Percentiles rank a stretch among this genome's conserved stretches.
Evolutionary conservation across 2,113 vertebrate species (phyloP).

Genomic region (Cavia porcellus): DNA sequence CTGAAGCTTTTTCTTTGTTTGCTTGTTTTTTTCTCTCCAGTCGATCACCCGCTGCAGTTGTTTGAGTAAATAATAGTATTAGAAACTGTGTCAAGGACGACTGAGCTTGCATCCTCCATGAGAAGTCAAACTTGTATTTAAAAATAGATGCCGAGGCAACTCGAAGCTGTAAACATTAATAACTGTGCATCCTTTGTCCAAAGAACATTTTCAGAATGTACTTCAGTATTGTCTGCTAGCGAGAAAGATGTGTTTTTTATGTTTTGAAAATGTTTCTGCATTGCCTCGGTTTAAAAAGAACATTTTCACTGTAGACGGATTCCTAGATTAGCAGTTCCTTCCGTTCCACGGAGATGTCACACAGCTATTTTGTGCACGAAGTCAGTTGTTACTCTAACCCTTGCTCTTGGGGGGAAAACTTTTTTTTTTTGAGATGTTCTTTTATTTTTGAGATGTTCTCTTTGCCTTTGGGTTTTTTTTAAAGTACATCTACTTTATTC

Average conservation of each 20-base stretch:
- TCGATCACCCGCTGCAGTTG: not conserved
- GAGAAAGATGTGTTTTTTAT: not conserved
- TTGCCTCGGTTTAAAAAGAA: not conserved
- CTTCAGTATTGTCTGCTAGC: not conserved
- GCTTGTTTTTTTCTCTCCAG: not conserved
- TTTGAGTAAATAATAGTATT: not conserved
- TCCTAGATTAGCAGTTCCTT: not conserved
- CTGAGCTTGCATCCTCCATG: not conserved
- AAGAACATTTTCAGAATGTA: not conserved
- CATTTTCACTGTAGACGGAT: not conserved
- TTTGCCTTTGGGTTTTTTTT: not conserved
- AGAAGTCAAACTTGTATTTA: not conserved
- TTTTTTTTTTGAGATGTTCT: not conserved
- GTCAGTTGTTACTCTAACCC: not conserved
- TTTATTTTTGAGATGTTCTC: not conserved
- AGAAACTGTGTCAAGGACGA: not conserved
- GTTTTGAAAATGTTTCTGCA: not conserved
- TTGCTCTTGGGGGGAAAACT: not conserved
- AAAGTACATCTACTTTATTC: not conserved
- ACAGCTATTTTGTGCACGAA: not conserved
- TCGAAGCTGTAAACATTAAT: not conserved
- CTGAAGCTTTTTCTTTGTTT: not conserved
- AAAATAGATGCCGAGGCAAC: not conserved
- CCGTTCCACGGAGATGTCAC: not conserved
- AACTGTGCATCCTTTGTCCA: not conserved